A percentile compares a stretch with the other conserved stretches of the same genome.
Conservation (phyloP, 2,888 invertebrate species). For the Cephalotes varians region DNA sequence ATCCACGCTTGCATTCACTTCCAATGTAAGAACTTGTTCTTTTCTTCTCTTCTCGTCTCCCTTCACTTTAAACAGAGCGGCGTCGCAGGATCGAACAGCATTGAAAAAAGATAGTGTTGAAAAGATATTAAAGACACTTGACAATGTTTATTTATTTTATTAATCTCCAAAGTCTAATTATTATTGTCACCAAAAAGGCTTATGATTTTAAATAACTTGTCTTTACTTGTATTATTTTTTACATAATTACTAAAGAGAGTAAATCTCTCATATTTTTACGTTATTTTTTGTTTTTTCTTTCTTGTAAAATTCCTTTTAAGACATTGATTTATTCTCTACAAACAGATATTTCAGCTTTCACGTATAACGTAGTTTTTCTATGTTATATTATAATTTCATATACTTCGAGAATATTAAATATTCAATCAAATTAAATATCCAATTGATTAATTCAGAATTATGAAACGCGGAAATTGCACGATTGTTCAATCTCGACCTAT, state of each 20-base stretch:
- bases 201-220: background rate
- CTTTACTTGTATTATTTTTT: background rate
- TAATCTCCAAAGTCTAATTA: background rate
- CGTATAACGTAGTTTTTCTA: background rate
- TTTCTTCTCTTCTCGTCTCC: background rate
- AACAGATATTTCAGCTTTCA: background rate
- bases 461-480: background rate
- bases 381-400: background rate
- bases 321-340: background rate
- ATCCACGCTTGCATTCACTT: background rate
- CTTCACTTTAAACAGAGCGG: background rate
- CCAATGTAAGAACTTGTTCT: background rate
- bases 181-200: background rate
- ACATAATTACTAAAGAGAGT: background rate
- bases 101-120: background rate
- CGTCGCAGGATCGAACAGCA: background rate
- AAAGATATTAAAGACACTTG: background rate
- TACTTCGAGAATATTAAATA: background rate
- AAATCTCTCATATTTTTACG: background rate
- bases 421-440: slow-evolving; percentile 10
- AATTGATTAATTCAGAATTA: background rate
- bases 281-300: background rate
- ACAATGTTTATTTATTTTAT: slow-evolving; percentile 6
- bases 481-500: background rate
- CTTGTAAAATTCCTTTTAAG: background rate